Evolutionary conservation across 1,140 invertebrate species (phyloP), one percentile per base, ranked within the genome.

Genomic region (Drosophila parvula): DNA sequence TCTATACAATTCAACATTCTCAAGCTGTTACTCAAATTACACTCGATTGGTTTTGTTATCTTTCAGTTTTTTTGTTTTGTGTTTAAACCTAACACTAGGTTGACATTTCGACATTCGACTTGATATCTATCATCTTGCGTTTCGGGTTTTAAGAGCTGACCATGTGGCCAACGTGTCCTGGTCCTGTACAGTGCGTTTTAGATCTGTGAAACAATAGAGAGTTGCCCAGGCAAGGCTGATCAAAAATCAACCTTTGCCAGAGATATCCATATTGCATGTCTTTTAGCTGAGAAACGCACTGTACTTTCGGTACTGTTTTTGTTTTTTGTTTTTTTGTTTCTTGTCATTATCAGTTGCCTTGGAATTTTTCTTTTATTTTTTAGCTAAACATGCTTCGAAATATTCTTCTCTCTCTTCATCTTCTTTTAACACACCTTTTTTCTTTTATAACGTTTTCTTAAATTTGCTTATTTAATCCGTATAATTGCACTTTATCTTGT

Each of bases 1-100:
- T 88, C 84, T 88, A 88, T 88, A 88, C 84, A 88, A 89, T 88
- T 88, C 84, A 88, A 88, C 80, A 84, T 88, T 86, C 83, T 86
- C 83, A 86, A 86, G 83, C 83, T 86, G 84, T 86, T 79, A 86
- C 84, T 83, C 83, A 75, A 55, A 75, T 85, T 89, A 79, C 80
- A 88, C 76, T 80, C 81, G 78, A 81, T 75, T 81, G 59, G 55
- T 92, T 92, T 91, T 84, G 58, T 78, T 89, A 70, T 45, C 76
- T 30, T 50, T 50, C 48, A 32, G n/a, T n/a, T 50, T 48, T 81
- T 78, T 40, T 36, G 27, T 38, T 73, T 53, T 75, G 75, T 85
- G 76, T 81, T 60, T 68, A 68, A 65, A 65, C 60, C 75, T 74
- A 84, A 43, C 70, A 75, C 67, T 79, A 88, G 83, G 75, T 71